Conservation (phyloP, 2,113 vertebrate genomes). For the Alexandromys fortis region DNA sequence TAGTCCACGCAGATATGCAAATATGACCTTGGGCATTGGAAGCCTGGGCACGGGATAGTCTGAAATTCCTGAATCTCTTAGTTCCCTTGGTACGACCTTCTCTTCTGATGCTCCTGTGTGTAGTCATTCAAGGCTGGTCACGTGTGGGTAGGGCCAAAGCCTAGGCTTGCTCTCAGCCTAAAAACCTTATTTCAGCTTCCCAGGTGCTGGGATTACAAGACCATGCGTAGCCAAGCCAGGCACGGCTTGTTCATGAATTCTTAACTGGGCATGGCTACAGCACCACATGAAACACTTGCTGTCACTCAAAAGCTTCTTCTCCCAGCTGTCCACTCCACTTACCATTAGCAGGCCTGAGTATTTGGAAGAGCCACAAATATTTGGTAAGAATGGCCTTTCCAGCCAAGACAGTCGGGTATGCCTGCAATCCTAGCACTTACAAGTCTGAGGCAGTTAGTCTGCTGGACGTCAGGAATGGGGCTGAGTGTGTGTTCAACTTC, state of each 20-base stretch:
- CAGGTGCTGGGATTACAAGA: neutral
- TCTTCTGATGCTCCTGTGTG: neutral
- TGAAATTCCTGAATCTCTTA: neutral
- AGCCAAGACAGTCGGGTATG: neutral
- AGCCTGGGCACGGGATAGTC: neutral
- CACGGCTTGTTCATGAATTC: neutral
- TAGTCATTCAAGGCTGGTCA: neutral
- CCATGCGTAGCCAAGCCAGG: accelerated
- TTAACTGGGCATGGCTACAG: neutral
- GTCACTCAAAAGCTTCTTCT: neutral
- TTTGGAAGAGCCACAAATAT: neutral
- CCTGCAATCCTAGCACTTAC: neutral
- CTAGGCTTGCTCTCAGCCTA: neutral
- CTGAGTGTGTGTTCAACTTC: neutral
- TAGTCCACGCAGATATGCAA: neutral
- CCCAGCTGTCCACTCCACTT: neutral
- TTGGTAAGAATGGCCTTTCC: neutral
- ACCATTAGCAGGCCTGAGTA: neutral
- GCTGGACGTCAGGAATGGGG: neutral
- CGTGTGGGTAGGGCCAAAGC: neutral
- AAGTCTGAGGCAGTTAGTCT: neutral
- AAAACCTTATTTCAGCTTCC: neutral
- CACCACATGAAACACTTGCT: neutral
- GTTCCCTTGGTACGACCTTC: neutral
- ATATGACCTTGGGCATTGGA: neutral